A percentile compares a stretch with the other conserved stretches of the same genome.
Evolutionary conservation across 2,888 invertebrate genomes (phyloP).

Genomic region (Acanthosoma haemorrhoidale): DNA sequence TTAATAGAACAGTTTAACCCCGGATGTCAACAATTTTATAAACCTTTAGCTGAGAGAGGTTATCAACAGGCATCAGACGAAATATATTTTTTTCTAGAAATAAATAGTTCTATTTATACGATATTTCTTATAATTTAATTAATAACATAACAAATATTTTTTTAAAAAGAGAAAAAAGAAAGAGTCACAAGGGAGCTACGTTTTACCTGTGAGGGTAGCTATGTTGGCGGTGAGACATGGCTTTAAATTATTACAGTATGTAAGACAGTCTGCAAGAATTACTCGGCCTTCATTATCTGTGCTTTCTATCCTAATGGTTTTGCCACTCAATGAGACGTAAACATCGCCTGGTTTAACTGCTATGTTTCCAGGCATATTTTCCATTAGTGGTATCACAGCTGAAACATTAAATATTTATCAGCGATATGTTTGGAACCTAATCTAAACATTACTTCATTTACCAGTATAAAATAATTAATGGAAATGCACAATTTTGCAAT

Average conservation of each 20-base stretch:
- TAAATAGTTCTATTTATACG: neutral
- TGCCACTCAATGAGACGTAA: constrained; percentile 52
- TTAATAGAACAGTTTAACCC: too few species aligned
- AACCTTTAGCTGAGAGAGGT: too few species aligned
- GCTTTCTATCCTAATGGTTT: constrained; percentile 58
- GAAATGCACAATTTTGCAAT: too few species aligned
- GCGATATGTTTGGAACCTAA: too few species aligned
- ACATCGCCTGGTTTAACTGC: constrained; percentile 52
- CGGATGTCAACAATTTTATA: too few species aligned
- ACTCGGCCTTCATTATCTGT: constrained; percentile 52
- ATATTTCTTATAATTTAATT: neutral
- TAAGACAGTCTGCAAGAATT: constrained; percentile 45
- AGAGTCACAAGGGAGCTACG: too few species aligned
- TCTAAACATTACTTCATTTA: too few species aligned
- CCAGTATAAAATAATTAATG: too few species aligned
- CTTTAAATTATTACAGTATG: constrained; percentile 28
- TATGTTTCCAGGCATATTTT: constrained; percentile 55
- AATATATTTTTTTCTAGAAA: too few species aligned
- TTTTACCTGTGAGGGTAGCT: constrained; percentile 31
- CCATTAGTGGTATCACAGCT: constrained; percentile 48
- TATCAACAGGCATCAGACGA: too few species aligned
- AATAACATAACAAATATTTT: neutral
- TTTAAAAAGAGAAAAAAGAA: neutral
- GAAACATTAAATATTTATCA: constrained; percentile 28
- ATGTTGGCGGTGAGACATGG: constrained; percentile 34